phyloP scores from a whole-genome alignment of 2,888 invertebrate genomes.

The Phyto melanocephala region DNA sequence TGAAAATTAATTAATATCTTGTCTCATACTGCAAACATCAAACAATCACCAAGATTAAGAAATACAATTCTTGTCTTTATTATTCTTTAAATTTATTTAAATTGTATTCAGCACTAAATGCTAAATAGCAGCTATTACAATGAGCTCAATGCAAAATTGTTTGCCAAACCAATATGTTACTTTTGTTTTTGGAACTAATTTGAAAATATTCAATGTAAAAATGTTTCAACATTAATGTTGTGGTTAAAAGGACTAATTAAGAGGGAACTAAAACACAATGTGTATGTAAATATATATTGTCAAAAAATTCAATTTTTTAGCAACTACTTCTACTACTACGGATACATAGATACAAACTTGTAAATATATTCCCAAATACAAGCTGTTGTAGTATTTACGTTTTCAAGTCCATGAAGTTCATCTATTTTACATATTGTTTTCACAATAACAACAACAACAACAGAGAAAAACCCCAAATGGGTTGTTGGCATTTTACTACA shows the following conservation, averaged over 20 bases:
- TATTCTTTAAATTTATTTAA: no score
- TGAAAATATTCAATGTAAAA: slow-evolving; percentile 44
- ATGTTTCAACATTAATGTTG: slow-evolving; percentile 39
- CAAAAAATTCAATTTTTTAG: background rate
- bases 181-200: background rate
- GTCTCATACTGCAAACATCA: no score
- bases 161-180: background rate
- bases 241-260: slow-evolving; percentile 61
- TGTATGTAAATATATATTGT: no score
- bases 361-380: background rate
- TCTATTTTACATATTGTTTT: slow-evolving; percentile 8
- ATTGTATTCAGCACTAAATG: no score
- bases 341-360: background rate
- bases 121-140: background rate
- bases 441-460: background rate
- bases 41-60: no score
- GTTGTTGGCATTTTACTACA: slow-evolving; percentile 40
- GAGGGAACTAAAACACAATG: slow-evolving; percentile 25
- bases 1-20: no score
- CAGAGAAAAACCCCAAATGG: slow-evolving; percentile 47
- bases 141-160: background rate
- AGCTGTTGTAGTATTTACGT: background rate
- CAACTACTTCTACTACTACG: background rate
- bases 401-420: slow-evolving; percentile 22
- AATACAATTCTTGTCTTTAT: no score